phyloP scores from a whole-genome alignment of 2,797 vertebrate genomes.

The Etheostoma nigrum region DNA sequence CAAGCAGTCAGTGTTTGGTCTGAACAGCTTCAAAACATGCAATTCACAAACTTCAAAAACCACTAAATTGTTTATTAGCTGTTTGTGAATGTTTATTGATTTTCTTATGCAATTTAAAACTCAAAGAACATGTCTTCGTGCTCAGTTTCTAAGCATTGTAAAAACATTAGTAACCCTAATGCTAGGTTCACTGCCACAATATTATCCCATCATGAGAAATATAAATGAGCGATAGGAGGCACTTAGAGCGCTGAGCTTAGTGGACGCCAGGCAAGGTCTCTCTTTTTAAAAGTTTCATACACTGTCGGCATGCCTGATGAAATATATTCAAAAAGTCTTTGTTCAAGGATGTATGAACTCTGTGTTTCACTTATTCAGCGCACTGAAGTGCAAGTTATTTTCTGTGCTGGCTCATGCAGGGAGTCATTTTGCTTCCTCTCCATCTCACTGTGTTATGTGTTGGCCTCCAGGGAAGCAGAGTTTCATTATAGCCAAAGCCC shows the following conservation, averaged over 20 bases:
- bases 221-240: slow-evolving; percentile 17
- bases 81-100: background rate
- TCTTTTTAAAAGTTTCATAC: slow-evolving; percentile 25
- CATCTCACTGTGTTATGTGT: slow-evolving; percentile 40
- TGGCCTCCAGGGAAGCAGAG: slow-evolving; percentile 58
- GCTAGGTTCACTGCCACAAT: background rate
- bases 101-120: slow-evolving; percentile 16
- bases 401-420: slow-evolving; percentile 50
- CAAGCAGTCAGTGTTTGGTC: background rate
- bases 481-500: slow-evolving; percentile 69
- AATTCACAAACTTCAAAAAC: slow-evolving; percentile 5
- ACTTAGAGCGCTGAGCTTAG: slow-evolving; percentile 13
- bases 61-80: background rate
- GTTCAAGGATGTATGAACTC: slow-evolving; percentile 59
- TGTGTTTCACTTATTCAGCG: slow-evolving; percentile 43
- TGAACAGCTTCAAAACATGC: slow-evolving; percentile 1
- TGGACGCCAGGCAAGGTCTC: slow-evolving; percentile 24
- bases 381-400: slow-evolving; percentile 53
- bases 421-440: slow-evolving; percentile 50
- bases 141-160: background rate
- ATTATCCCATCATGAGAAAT: slow-evolving; percentile 16
- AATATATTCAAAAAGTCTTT: slow-evolving; percentile 38
- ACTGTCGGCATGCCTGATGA: slow-evolving; percentile 40
- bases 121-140: background rate
- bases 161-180: slow-evolving; percentile 1